Conservation (phyloP, 2,797 vertebrate genomes). For the Fringilla coelebs region DNA sequence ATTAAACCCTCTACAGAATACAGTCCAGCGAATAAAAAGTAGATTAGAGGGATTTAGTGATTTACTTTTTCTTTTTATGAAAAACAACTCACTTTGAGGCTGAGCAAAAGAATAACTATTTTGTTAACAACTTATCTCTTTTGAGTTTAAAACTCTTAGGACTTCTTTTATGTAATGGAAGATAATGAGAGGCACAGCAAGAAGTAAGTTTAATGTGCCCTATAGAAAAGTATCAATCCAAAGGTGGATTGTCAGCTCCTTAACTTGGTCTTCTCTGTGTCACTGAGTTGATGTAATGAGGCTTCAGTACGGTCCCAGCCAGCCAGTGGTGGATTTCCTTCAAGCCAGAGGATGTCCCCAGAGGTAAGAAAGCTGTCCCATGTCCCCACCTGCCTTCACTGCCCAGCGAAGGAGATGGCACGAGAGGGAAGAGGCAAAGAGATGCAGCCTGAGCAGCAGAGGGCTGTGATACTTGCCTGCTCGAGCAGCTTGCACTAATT, state of each 20-base stretch:
- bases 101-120: not conserved
- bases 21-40: not conserved
- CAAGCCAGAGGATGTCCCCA: not conserved
- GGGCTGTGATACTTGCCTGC: not conserved
- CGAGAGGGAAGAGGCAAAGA: not conserved
- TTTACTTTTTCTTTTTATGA: not conserved
- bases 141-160: not conserved
- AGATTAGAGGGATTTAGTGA: not conserved
- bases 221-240: not conserved
- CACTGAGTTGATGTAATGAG: not conserved
- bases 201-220: not conserved
- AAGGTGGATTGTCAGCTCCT: not conserved
- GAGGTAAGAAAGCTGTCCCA: not conserved
- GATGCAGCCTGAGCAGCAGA: not conserved
- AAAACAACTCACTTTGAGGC: not conserved
- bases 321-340: not conserved
- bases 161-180: not conserved
- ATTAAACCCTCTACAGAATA: not conserved
- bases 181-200: not conserved
- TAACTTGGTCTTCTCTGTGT: not conserved
- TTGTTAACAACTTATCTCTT: not conserved
- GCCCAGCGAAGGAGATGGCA: not conserved
- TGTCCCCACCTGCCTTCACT: not conserved
- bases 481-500: constrained; percentile 40
- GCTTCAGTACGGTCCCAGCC: not conserved